Conservation (phyloP, 92 coral and sea anemone species). For the Desmophyllum pertusum region DNA sequence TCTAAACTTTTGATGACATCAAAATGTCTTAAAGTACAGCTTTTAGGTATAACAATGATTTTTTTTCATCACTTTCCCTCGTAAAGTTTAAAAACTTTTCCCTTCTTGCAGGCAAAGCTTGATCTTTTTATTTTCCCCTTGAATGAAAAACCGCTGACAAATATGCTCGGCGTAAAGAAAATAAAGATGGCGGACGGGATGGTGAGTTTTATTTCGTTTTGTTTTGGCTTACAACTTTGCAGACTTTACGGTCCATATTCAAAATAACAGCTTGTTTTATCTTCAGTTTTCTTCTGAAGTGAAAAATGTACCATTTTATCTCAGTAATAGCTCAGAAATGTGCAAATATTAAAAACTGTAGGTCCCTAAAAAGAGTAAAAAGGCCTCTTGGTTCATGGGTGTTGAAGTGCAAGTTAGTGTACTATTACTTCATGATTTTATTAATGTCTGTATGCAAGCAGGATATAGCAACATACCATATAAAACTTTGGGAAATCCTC, state of each 20-base stretch:
- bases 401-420: too few species aligned
- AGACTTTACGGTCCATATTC: neutral
- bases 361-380: too few species aligned
- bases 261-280: neutral
- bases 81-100: neutral
- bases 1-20: neutral
- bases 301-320: too few species aligned
- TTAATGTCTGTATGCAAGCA: neutral
- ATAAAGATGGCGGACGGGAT: slow-evolving; percentile 82
- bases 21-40: neutral
- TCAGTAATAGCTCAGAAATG: neutral
- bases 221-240: neutral
- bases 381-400: too few species aligned
- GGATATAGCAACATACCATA: too few species aligned
- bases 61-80: neutral
- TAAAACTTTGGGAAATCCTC: too few species aligned
- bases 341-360: too few species aligned
- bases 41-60: too few species aligned
- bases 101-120: neutral
- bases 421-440: too few species aligned
- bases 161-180: neutral
- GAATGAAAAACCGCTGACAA: slow-evolving; percentile 28
- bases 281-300: neutral
- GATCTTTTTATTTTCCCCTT: neutral
- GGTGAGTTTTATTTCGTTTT: slow-evolving; percentile 33